phyloP scores from a whole-genome alignment of 2,888 invertebrate species.

The Caenorhabditis virilis region DNA sequence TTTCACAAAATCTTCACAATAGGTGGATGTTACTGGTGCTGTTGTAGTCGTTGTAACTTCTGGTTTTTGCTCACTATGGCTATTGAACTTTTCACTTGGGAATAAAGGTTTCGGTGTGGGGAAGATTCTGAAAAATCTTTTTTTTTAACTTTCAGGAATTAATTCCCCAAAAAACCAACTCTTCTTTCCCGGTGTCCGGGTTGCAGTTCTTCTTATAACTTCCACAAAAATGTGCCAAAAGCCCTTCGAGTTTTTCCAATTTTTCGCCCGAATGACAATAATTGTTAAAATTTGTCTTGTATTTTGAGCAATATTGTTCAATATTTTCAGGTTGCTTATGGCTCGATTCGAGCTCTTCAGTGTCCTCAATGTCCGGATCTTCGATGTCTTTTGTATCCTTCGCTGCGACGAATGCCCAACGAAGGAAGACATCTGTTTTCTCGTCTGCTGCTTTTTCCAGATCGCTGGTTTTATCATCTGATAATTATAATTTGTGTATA shows the following conservation, averaged over 20 bases:
- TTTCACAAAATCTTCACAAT: too few species aligned
- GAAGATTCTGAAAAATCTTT: constrained; percentile 9
- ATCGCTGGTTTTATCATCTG: neutral
- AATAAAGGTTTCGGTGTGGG: constrained; percentile 23
- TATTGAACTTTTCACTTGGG: too few species aligned
- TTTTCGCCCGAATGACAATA: constrained; percentile 31
- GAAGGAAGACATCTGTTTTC: constrained; percentile 12
- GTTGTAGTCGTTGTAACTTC: neutral
- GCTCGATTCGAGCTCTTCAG: constrained; percentile 21
- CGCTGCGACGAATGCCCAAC: constrained; percentile 22
- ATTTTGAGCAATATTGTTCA: constrained; percentile 37
- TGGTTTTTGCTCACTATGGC: neutral
- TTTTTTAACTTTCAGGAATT: neutral
- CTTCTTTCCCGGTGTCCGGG: neutral
- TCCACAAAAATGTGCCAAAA: constrained; percentile 38
- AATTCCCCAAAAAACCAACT: neutral
- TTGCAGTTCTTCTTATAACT: constrained; percentile 32
- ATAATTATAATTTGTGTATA: neutral
- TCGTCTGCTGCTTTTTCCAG: neutral
- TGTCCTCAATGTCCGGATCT: constrained; percentile 16
- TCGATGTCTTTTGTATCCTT: constrained; percentile 29
- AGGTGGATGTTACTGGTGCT: too few species aligned
- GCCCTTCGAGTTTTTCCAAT: constrained; percentile 32
- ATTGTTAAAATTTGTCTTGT: constrained; percentile 30
- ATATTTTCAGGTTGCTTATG: constrained; percentile 14